phyloP scores from a whole-genome alignment of 2,888 invertebrate genomes.

The Nineta flava region DNA sequence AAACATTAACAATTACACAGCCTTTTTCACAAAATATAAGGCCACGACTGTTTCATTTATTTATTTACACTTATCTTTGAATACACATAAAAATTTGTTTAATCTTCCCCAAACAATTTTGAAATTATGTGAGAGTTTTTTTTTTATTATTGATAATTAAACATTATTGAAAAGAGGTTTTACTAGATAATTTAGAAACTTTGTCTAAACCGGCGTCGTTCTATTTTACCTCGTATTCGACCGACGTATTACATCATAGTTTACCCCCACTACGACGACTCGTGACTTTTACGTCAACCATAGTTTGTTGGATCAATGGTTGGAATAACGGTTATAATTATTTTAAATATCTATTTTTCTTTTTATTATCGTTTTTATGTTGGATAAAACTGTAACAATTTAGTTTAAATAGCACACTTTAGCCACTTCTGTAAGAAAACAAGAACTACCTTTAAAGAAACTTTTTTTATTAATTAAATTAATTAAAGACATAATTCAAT shows the following conservation, averaged over 20 bases:
- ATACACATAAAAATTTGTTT: not conserved
- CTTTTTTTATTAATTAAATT: too few relatives aligned
- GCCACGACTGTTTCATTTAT: not conserved
- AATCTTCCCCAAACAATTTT: not conserved
- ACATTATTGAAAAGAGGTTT: not conserved
- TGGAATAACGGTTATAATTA: not conserved
- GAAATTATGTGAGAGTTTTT: not conserved
- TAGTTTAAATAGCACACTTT: too few relatives aligned
- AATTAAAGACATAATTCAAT: too few relatives aligned
- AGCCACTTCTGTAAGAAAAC: too few relatives aligned
- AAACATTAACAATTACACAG: not conserved
- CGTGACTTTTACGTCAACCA: not conserved
- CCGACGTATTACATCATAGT: not conserved
- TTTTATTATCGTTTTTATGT: too few relatives aligned
- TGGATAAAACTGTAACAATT: too few relatives aligned
- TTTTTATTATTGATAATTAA: not conserved
- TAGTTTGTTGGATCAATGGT: not conserved
- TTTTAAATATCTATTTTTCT: too few relatives aligned
- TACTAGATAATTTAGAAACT: not conserved
- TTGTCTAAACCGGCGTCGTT: not conserved
- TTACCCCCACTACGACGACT: not conserved
- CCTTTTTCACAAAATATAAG: not conserved
- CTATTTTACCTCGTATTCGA: not conserved
- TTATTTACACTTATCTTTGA: not conserved
- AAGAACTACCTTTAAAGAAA: too few relatives aligned